Percentiles rank a stretch among this genome's conserved stretches.
These are phyloP conservation scores for Progne subis DNA, from an alignment of 2,113 vertebrate species.

Conservation along the genomic window DNA sequence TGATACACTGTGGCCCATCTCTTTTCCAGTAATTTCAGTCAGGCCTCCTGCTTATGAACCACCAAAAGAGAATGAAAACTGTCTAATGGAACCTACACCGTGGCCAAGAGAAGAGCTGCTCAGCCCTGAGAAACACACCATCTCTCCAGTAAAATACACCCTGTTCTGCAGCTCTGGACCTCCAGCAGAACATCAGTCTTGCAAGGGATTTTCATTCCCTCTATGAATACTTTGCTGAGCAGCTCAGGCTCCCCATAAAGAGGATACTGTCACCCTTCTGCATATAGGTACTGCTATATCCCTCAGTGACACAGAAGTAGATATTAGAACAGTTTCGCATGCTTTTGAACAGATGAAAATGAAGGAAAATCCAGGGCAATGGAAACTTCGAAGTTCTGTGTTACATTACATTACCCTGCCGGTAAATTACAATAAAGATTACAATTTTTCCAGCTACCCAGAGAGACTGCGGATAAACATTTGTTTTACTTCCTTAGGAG, in stretches of 20 bases:
- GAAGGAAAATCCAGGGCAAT: background rate
- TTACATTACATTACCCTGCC: background rate
- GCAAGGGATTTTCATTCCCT: background rate
- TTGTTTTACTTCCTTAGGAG: slow-evolving; percentile 33
- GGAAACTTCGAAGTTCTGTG: background rate
- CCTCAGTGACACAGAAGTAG: background rate
- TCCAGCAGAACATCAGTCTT: background rate
- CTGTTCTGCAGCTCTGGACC: background rate
- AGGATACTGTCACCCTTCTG: background rate
- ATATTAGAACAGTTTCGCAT: background rate
- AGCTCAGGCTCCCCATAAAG: background rate
- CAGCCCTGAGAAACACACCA: background rate
- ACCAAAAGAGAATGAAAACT: background rate
- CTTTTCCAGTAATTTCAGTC: background rate
- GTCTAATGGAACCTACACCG: background rate
- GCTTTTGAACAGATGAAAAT: background rate
- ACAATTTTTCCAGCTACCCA: background rate
- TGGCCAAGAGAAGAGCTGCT: background rate
- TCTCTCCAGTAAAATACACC: background rate
- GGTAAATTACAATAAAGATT: background rate
- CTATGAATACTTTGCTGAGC: background rate
- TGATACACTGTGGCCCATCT: background rate
- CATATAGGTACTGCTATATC: background rate
- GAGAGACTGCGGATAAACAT: slow-evolving; percentile 3
- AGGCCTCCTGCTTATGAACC: background rate